Evolutionary conservation across 2,113 vertebrate species (phyloP).

Genomic region (Myanophis thanlyinensis): DNA sequence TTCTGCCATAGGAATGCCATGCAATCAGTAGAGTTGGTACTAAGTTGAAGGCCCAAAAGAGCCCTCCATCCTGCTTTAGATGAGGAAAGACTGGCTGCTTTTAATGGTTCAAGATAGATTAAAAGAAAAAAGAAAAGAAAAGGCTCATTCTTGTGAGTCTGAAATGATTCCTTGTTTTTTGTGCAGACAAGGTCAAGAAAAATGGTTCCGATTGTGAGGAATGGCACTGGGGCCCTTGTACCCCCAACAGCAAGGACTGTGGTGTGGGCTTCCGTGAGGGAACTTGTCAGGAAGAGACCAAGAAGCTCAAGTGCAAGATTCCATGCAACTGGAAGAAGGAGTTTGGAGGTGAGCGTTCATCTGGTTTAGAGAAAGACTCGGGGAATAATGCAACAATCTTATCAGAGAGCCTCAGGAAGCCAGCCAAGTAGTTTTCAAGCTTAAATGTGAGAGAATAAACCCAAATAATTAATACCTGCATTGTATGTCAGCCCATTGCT

Average conservation of each 20-base stretch:
- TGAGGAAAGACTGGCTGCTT: background rate
- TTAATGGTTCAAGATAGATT: accelerated
- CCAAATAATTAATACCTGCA: too few species aligned
- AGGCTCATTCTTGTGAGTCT: background rate
- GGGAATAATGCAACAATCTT: background rate
- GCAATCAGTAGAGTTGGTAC: background rate
- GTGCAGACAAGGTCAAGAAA: constrained; percentile 77
- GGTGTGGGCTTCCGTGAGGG: constrained; percentile 84
- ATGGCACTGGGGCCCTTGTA: constrained; percentile 83
- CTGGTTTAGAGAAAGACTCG: background rate
- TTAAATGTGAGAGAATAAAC: background rate
- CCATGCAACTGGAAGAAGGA: constrained; percentile 99
- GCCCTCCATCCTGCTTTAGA: background rate
- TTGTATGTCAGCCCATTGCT: background rate
- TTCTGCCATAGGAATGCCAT: background rate
- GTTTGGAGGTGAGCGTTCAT: constrained; percentile 81
- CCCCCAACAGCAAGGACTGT: constrained; percentile 85
- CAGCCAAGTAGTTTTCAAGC: background rate
- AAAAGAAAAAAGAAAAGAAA: background rate
- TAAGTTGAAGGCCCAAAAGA: background rate
- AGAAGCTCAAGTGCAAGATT: constrained; percentile 86
- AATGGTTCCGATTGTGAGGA: constrained; percentile 77
- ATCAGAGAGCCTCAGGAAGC: background rate
- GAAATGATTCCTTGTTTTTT: background rate
- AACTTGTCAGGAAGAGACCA: constrained; percentile 80